Conservation (phyloP, 2,113 vertebrate species). For the Burhinus bistriatus region DNA sequence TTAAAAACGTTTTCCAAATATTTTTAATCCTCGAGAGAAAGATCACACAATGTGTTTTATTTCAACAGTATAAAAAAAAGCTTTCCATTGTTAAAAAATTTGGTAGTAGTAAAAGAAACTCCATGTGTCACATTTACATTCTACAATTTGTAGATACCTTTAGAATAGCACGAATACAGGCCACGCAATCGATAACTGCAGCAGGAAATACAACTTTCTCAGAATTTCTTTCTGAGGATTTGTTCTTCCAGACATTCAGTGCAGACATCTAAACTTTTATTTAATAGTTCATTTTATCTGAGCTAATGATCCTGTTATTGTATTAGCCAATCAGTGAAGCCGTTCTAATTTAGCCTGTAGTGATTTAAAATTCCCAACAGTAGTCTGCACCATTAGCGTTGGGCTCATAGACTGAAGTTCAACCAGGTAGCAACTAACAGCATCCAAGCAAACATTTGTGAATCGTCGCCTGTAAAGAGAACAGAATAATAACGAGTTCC, state of each 20-base stretch:
- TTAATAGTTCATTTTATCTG: constrained; percentile 30
- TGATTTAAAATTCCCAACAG: constrained; percentile 90
- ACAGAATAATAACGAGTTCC: neutral
- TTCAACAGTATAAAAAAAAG: constrained; percentile 1
- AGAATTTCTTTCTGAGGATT: neutral
- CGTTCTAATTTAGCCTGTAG: constrained; percentile 94
- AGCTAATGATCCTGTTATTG: neutral
- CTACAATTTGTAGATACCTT: constrained; percentile 34
- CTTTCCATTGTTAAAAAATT: constrained; percentile 11
- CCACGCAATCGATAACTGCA: neutral
- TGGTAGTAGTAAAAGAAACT: constrained; percentile 21
- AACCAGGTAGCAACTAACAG: constrained; percentile 92
- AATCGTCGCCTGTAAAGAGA: constrained; percentile 82
- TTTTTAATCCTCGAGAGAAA: constrained; percentile 9
- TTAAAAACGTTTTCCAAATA: neutral
- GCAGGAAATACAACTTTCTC: neutral
- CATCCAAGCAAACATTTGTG: constrained; percentile 92
- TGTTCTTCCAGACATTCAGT: neutral
- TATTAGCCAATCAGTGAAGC: constrained; percentile 78
- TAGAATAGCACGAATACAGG: constrained; percentile 16
- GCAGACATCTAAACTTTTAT: neutral
- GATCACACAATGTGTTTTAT: constrained; percentile 6
- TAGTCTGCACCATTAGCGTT: constrained; percentile 80
- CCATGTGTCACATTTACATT: constrained; percentile 42
- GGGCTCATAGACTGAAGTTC: constrained; percentile 94